phyloP scores from a whole-genome alignment of 2,797 vertebrate species.

The Poeciliopsis infans region DNA sequence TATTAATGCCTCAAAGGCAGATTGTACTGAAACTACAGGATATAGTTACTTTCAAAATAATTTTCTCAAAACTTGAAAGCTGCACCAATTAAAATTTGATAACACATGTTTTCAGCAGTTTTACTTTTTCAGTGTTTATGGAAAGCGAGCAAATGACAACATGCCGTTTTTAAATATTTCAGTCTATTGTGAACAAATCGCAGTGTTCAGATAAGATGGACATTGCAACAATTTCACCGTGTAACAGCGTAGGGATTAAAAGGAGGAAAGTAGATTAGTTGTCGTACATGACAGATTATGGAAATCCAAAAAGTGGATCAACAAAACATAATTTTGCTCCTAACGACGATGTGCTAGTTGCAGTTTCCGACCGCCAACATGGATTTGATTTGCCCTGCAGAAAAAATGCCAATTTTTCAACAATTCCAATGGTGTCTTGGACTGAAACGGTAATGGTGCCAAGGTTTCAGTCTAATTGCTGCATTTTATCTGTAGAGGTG shows the following conservation, averaged over 20 bases:
- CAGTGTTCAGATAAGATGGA: not conserved
- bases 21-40: not conserved
- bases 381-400: not conserved
- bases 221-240: not conserved
- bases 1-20: not conserved
- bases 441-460: no score
- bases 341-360: no score
- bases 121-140: not conserved
- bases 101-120: not conserved
- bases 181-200: not conserved
- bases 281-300: not conserved
- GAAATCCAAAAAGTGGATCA: not conserved
- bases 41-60: not conserved
- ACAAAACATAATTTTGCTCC: no score
- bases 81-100: not conserved
- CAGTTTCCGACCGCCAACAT: not conserved
- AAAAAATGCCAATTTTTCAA: not conserved
- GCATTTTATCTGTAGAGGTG: slow-evolving; percentile 80
- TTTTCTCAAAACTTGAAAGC: not conserved
- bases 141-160: not conserved
- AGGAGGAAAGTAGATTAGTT: not conserved
- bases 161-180: not conserved
- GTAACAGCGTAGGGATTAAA: not conserved
- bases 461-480: not conserved
- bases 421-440: not conserved